Percentiles rank a stretch among this genome's conserved stretches.
Conservation (phyloP, 2,888 invertebrate species). For the Gari tellinella region DNA sequence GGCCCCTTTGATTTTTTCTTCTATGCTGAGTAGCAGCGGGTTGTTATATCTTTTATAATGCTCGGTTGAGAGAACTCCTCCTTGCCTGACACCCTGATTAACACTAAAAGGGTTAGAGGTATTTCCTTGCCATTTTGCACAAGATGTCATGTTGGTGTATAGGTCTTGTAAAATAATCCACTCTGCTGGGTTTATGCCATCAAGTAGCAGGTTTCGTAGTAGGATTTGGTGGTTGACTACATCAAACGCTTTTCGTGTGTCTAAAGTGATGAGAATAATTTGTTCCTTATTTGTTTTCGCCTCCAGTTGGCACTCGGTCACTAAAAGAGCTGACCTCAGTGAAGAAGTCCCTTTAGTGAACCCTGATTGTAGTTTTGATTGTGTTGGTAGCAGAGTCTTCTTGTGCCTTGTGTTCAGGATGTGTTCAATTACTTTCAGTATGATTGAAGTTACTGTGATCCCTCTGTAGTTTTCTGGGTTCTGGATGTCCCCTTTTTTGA, state of each 20-base stretch:
- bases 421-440: not conserved
- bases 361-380: slow-evolving; percentile 12
- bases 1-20: slow-evolving; percentile 3
- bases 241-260: slow-evolving; percentile 20
- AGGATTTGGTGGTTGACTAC: slow-evolving; percentile 9
- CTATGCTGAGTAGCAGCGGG: slow-evolving; percentile 7
- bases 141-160: not conserved
- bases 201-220: slow-evolving; percentile 1
- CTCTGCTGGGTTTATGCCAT: slow-evolving; percentile 7
- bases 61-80: slow-evolving; percentile 10
- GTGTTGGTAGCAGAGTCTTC: not conserved
- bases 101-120: not conserved
- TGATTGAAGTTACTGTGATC: too few relatives aligned
- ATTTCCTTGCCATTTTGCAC: slow-evolving; percentile 5
- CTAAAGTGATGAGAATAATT: slow-evolving; percentile 1
- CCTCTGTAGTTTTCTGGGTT: slow-evolving; percentile 17
- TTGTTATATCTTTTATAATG: too few relatives aligned
- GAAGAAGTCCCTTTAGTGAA: too few relatives aligned
- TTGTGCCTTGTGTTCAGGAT: slow-evolving; percentile 11
- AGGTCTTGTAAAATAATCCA: slow-evolving; percentile 1
- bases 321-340: slow-evolving; percentile 4
- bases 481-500: slow-evolving; percentile 1
- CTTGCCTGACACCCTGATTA: too few relatives aligned
- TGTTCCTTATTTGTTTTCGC: not conserved
- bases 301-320: slow-evolving; percentile 12